Evolutionary conservation across 2,888 invertebrate genomes (phyloP).

Genomic region (Molanna angustata): DNA sequence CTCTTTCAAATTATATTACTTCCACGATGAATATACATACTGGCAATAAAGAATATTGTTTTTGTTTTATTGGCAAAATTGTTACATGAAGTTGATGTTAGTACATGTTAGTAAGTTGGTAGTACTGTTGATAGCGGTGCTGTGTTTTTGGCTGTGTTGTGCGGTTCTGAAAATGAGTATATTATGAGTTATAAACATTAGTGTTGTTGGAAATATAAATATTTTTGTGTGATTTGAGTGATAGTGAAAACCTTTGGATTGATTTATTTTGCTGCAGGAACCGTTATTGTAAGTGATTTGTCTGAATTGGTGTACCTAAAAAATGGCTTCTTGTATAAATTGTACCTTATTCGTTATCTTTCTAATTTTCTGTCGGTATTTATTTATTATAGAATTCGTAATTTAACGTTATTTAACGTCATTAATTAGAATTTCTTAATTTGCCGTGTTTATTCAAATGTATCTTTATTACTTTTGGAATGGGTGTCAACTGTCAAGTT

Average conservation of each 20-base stretch:
- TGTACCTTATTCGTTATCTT: constrained; percentile 12
- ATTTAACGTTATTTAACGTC: no score
- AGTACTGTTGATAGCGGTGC: constrained; percentile 11
- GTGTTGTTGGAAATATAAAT: constrained; percentile 11
- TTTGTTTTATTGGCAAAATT: constrained; percentile 1
- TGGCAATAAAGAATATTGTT: no score
- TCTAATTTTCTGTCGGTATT: no score
- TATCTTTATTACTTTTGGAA: no score
- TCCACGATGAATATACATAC: no score
- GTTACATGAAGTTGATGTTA: neutral
- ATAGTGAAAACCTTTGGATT: constrained; percentile 13
- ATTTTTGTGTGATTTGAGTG: constrained; percentile 14
- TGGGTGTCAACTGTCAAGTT: constrained; percentile 24
- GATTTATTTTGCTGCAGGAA: constrained; percentile 2
- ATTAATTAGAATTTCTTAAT: no score
- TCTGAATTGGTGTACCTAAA: constrained; percentile 24
- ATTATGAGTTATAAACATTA: constrained; percentile 21
- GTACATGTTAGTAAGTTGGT: constrained; percentile 5
- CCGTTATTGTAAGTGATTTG: constrained; percentile 22
- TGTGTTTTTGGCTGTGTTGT: constrained; percentile 24
- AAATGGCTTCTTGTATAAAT: constrained; percentile 24
- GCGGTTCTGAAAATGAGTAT: constrained; percentile 20
- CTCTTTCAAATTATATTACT: no score
- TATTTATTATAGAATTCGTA: no score
- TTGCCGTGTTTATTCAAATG: no score